phyloP scores from a whole-genome alignment of 2,888 invertebrate species.

The Cantharis nigra region DNA sequence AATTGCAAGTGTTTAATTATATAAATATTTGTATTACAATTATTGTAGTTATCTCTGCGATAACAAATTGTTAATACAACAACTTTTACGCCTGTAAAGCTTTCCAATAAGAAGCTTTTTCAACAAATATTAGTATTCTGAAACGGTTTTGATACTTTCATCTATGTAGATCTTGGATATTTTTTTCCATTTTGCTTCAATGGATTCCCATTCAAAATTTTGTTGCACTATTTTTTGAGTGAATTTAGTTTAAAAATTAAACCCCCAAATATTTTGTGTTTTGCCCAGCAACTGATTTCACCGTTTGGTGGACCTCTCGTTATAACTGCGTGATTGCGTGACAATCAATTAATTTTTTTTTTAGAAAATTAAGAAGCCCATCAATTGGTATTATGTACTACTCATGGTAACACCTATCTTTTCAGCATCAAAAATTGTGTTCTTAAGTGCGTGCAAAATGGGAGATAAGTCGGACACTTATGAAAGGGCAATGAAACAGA shows the following conservation, averaged over 20 bases:
- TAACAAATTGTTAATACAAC: neutral
- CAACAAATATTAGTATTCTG: neutral
- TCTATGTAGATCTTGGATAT: neutral
- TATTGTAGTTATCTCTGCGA: neutral
- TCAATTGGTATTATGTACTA: neutral
- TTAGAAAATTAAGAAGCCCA: neutral
- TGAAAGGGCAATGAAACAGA: neutral
- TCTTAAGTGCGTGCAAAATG: neutral
- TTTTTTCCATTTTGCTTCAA: neutral
- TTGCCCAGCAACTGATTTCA: neutral
- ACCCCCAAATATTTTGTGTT: neutral
- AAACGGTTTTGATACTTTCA: neutral
- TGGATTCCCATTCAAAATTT: neutral
- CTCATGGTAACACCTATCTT: neutral
- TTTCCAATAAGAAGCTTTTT: neutral
- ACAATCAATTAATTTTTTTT: neutral
- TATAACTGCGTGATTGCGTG: neutral
- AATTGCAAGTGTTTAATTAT: neutral
- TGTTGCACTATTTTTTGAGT: neutral
- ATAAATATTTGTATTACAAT: conserved; percentile 1
- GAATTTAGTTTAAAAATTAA: neutral
- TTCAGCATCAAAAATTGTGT: neutral
- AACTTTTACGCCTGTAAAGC: neutral
- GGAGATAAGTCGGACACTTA: neutral
- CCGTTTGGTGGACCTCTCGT: neutral